A percentile compares a stretch with the other conserved stretches of the same genome.
These are phyloP conservation scores for Ptilorrhoa leucosticta DNA, from an alignment of 2,113 vertebrate genomes.

Conservation along the genomic window DNA sequence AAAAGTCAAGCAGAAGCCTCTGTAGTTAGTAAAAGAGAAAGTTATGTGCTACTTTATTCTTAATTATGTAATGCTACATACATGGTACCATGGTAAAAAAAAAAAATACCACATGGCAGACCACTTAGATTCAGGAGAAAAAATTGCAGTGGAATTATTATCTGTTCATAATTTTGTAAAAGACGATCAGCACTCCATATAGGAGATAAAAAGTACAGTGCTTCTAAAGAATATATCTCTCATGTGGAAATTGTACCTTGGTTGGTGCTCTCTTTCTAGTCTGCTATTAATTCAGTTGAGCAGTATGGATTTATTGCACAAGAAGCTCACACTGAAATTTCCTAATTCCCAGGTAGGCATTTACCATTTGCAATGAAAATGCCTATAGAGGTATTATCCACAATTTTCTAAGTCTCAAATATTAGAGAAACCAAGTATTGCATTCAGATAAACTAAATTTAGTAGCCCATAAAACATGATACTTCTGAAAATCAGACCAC, in stretches of 20 bases:
- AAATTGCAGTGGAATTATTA: not conserved
- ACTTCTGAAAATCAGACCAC: not conserved
- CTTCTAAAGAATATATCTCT: not conserved
- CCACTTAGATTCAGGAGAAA: not conserved
- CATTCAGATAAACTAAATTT: not conserved
- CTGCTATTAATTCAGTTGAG: not conserved
- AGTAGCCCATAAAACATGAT: not conserved
- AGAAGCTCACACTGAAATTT: not conserved
- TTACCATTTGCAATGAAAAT: not conserved
- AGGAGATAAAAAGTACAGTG: not conserved
- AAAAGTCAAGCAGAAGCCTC: not conserved
- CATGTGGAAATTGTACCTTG: accelerated
- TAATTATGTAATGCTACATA: not conserved
- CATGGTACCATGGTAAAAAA: not conserved
- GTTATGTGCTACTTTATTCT: not conserved
- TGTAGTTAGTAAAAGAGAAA: not conserved
- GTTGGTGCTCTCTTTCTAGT: not conserved
- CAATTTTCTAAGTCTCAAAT: not conserved
- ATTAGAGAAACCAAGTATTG: not conserved
- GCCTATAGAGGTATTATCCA: not conserved
- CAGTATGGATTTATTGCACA: not conserved
- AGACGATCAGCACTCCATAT: not conserved
- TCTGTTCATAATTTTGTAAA: not conserved
- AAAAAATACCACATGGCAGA: not conserved
- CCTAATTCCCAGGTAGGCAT: not conserved